Conservation (phyloP, 2,888 invertebrate genomes). For the Neria commutata region DNA sequence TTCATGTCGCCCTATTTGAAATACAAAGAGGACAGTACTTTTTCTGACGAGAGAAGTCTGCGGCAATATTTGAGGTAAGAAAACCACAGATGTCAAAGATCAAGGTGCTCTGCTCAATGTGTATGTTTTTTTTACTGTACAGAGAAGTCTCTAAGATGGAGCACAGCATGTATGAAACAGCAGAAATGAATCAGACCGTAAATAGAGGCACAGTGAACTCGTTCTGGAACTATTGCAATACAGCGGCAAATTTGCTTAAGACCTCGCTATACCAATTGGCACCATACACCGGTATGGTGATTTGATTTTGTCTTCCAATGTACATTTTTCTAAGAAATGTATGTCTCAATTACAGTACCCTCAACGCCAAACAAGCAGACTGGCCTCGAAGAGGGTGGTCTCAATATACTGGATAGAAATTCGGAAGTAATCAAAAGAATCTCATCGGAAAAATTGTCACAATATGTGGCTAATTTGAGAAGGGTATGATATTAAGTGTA, state of each 20-base stretch:
- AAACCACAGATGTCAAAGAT: neutral
- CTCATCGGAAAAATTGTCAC: constrained; percentile 70
- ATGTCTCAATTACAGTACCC: constrained; percentile 29
- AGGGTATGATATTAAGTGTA: constrained; percentile 63
- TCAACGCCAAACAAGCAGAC: constrained; percentile 53
- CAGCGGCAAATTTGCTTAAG: constrained; percentile 56
- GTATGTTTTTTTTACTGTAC: neutral
- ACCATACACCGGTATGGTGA: constrained; percentile 50
- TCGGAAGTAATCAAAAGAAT: constrained; percentile 60
- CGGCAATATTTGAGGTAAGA: constrained; percentile 63
- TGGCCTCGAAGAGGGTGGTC: constrained; percentile 54
- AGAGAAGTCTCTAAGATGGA: constrained; percentile 51
- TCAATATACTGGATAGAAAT: constrained; percentile 54
- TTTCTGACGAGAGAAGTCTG: constrained; percentile 63
- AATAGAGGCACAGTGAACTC: constrained; percentile 52
- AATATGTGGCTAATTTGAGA: constrained; percentile 80
- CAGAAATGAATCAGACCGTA: constrained; percentile 41
- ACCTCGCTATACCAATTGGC: constrained; percentile 60
- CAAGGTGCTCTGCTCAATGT: neutral
- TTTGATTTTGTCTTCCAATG: neutral
- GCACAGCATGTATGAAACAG: constrained; percentile 44
- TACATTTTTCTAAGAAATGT: neutral
- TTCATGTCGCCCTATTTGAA: constrained; percentile 56
- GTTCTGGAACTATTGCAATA: constrained; percentile 61
- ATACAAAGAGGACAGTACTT: constrained; percentile 58